phyloP scores from a whole-genome alignment of 2,113 vertebrate species.

The Ailurus styani region DNA sequence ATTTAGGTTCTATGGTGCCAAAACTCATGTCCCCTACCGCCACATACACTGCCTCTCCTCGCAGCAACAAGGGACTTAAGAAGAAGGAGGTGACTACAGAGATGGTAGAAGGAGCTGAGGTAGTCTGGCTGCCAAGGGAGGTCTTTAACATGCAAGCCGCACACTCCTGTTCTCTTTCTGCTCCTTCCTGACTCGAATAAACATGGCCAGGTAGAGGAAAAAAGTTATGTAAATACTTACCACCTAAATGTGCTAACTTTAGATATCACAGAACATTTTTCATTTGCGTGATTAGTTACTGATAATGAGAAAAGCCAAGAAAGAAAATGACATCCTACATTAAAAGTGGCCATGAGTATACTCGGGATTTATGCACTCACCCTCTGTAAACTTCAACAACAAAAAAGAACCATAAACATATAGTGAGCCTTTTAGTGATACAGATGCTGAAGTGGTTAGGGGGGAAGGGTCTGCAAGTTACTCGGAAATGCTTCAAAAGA shows the following conservation, averaged over 20 bases:
- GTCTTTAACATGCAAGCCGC: not conserved
- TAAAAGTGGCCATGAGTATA: not conserved
- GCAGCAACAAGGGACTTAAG: not conserved
- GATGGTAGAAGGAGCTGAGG: not conserved
- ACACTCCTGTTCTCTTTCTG: not conserved
- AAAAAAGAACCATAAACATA: not conserved
- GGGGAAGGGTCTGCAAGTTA: not conserved
- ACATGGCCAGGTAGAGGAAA: not conserved
- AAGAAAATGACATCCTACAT: not conserved
- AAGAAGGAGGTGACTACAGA: not conserved
- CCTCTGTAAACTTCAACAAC: not conserved
- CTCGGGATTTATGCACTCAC: not conserved
- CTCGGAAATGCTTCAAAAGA: constrained; percentile 19
- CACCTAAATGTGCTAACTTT: not conserved
- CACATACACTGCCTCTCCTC: not conserved
- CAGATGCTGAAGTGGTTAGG: not conserved
- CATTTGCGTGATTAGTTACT: not conserved
- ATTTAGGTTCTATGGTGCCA: not conserved
- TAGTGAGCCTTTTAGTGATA: not conserved
- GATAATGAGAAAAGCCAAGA: not conserved
- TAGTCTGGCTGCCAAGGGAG: not conserved
- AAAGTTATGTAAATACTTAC: not conserved
- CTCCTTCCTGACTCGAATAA: not conserved
- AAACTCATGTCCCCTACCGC: not conserved
- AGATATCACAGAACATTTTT: not conserved